Percentiles rank a stretch among this genome's conserved stretches.
Evolutionary conservation across 2,113 vertebrate genomes (phyloP).

Genomic region (Pandion haliaetus): DNA sequence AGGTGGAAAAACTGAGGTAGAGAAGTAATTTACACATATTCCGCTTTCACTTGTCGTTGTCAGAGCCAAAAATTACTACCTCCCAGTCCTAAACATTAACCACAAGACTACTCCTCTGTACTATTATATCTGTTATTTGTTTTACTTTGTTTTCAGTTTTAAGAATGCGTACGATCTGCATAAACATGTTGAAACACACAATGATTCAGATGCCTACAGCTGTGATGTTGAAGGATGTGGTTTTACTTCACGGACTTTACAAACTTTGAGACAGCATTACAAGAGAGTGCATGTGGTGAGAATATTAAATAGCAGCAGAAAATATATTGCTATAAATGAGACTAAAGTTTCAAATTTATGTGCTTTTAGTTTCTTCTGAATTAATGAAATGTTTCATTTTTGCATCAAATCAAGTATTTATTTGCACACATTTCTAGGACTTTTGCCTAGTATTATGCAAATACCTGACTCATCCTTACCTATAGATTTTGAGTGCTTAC

Average conservation of each 20-base stretch:
- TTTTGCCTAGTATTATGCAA: neutral
- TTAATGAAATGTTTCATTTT: neutral
- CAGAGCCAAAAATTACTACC: slow-evolving; percentile 38
- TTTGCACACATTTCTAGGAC: neutral
- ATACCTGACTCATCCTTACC: neutral
- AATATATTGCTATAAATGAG: neutral
- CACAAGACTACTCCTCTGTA: slow-evolving; percentile 19
- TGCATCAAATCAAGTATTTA: neutral
- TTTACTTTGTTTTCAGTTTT: slow-evolving; percentile 68
- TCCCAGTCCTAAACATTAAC: slow-evolving; percentile 44
- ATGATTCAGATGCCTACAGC: slow-evolving; percentile 77
- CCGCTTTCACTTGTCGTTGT: slow-evolving; percentile 30
- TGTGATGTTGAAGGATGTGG: slow-evolving; percentile 76
- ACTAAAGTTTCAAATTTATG: neutral
- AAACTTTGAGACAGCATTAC: slow-evolving; percentile 68
- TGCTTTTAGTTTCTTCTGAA: neutral
- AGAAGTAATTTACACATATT: slow-evolving; percentile 17
- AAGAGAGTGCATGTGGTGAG: slow-evolving; percentile 71
- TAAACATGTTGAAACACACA: slow-evolving; percentile 77
- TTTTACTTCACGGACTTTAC: slow-evolving; percentile 69
- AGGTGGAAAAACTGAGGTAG: slow-evolving; percentile 42
- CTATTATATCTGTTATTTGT: slow-evolving; percentile 48
- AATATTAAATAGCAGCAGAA: neutral
- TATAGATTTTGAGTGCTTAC: neutral
- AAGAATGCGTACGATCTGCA: slow-evolving; percentile 76